Base-by-base conservation (phyloP, 2,113 vertebrate genomes). In the Hymenochirus boettgeri region DNA sequence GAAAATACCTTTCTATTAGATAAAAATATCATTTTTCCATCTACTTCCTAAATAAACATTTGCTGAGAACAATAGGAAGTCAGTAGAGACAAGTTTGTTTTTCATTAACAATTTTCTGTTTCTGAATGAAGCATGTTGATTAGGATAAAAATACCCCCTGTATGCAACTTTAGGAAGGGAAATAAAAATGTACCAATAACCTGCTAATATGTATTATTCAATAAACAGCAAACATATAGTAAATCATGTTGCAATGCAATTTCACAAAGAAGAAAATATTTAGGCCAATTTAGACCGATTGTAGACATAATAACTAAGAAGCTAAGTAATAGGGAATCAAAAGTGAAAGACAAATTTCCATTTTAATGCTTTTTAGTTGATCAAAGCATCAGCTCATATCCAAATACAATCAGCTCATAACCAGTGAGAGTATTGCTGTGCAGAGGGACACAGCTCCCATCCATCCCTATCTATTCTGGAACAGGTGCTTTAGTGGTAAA, bases 401-500 rank as follows among this genome's bases (percentile, higher is more conserved):
- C n/a, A n/a, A 97, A 94, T 94, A 94, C 93, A 96, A 96, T 97
- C 93, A 96, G 91, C 90, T 92, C 87, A 92, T 93, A 94, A 91
- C 89, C 89, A 89, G 73, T 48, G 64, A 86, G 85, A 84, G 79
- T 85, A 84, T 89, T 80, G 75, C 89, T 86, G 91, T 78, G 90
- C 85, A 81, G 79, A 82, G 90, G 89, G 91, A 91, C 84, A 69
- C 75, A 80, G 78, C 79, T 82, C 76, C 80, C 81, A 85, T 84
- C 86, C 89, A 87, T 88, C 88, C 89, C 92, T 94, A 93, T 94
- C 93, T 92, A 88, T 92, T 92, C 89, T 87, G 89, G 93, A 97
- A 97, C 94, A 99, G 96, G 94, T 98, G 96, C 93, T 93, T 92
- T 92, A 91, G 93, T 92, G 89, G 92, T 93, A 98, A 97, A 99